phyloP scores from a whole-genome alignment of 2,888 invertebrate species.

The Pterobdella sp. region DNA sequence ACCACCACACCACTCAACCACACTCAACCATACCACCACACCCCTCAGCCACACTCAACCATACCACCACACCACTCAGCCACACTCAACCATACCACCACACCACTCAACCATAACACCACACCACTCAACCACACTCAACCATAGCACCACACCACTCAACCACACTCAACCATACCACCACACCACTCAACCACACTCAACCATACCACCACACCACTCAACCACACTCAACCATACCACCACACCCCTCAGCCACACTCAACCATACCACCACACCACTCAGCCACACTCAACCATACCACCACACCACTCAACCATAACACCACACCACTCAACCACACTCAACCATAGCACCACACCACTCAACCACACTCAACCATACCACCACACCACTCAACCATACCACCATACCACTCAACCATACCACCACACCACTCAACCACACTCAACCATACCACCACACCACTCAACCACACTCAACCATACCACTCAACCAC shows the following conservation, averaged over 20 bases:
- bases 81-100: too few species aligned
- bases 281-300: neutral
- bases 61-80: too few species aligned
- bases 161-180: neutral
- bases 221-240: neutral
- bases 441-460: neutral
- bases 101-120: neutral
- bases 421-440: neutral
- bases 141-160: neutral
- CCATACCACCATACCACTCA: neutral
- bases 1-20: too few species aligned
- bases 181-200: neutral
- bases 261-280: neutral
- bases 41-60: too few species aligned
- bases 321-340: neutral
- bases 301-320: neutral
- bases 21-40: too few species aligned
- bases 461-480: conserved; percentile 33
- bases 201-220: neutral
- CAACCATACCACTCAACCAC: neutral
- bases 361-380: neutral
- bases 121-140: neutral
- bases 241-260: neutral
- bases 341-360: neutral
- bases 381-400: neutral